Conservation (phyloP, 2,797 vertebrate species). For the Poeciliopsis gracilis region DNA sequence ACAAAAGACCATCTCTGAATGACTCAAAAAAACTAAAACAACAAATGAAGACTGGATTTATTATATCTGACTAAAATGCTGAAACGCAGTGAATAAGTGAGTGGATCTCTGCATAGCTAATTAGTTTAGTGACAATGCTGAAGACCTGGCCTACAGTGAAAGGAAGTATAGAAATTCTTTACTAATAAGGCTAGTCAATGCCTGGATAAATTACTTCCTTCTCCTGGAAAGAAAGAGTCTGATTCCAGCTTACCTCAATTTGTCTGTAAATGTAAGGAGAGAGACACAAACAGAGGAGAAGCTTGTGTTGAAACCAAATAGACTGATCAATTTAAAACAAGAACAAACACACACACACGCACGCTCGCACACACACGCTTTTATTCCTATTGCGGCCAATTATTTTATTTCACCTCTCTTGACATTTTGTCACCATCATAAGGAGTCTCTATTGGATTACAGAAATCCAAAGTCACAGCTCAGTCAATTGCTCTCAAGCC, state of each 20-base stretch:
- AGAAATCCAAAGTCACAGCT: constrained; percentile 41
- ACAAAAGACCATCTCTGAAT: not conserved
- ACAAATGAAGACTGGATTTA: not conserved
- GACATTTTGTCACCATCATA: constrained; percentile 52
- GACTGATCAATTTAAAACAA: constrained; percentile 25
- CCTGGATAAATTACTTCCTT: constrained; percentile 23
- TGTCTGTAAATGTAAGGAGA: not conserved
- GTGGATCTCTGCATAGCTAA: constrained; percentile 25
- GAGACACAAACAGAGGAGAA: constrained; percentile 21
- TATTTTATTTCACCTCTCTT: constrained; percentile 38
- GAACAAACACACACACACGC: constrained; percentile 1
- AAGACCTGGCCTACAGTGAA: constrained; percentile 9
- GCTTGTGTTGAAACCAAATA: constrained; percentile 17
- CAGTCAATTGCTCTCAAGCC: constrained; percentile 6
- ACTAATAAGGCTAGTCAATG: constrained; percentile 24
- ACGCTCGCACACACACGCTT: not conserved
- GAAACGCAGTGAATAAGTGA: constrained; percentile 12
- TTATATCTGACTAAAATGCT: not conserved
- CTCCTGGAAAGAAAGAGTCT: constrained; percentile 23
- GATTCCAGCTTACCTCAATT: constrained; percentile 14
- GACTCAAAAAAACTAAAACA: not conserved
- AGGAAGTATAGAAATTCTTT: constrained; percentile 27
- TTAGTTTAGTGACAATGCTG: constrained; percentile 26
- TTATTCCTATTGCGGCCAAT: constrained; percentile 21
- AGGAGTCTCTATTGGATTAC: constrained; percentile 40